Percentiles rank a stretch among this genome's conserved stretches.
phyloP scores from a whole-genome alignment of 2,888 invertebrate genomes.

The Pandemis cinnamomeana region DNA sequence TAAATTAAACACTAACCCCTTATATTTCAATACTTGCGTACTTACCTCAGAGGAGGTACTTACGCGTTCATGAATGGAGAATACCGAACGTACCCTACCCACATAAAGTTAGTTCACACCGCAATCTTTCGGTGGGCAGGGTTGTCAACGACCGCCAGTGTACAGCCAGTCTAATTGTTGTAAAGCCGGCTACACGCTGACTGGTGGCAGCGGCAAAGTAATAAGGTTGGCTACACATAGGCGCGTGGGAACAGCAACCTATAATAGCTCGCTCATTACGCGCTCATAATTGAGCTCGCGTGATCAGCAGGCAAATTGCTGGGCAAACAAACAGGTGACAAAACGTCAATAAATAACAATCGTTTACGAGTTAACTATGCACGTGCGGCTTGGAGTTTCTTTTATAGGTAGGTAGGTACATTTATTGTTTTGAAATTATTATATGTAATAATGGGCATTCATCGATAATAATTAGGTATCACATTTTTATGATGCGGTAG shows the following conservation, averaged over 20 bases:
- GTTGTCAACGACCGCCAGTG: constrained; percentile 44
- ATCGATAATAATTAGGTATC: not conserved
- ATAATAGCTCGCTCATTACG: constrained; percentile 45
- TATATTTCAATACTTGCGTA: not conserved
- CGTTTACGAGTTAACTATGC: constrained; percentile 26
- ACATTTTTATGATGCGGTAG: not conserved
- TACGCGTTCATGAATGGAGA: constrained; percentile 20
- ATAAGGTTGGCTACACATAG: constrained; percentile 42
- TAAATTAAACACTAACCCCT: not conserved
- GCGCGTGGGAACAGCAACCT: constrained; percentile 48
- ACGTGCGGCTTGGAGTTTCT: not conserved
- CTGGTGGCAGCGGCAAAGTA: constrained; percentile 36
- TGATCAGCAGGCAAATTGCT: constrained; percentile 45
- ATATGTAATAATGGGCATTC: not conserved
- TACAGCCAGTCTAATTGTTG: constrained; percentile 12
- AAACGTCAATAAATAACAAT: constrained; percentile 42
- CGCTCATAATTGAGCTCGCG: constrained; percentile 45
- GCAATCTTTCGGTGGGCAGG: constrained; percentile 33
- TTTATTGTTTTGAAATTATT: not conserved
- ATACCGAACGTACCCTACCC: constrained; percentile 6
- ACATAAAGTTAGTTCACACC: constrained; percentile 32
- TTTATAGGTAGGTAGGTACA: not conserved
- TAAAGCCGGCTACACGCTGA: not conserved
- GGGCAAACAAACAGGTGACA: constrained; percentile 45
- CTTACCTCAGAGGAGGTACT: not conserved